phyloP scores from a whole-genome alignment of 92 coral and sea anemone genomes.

The Pocillopora meandrina region DNA sequence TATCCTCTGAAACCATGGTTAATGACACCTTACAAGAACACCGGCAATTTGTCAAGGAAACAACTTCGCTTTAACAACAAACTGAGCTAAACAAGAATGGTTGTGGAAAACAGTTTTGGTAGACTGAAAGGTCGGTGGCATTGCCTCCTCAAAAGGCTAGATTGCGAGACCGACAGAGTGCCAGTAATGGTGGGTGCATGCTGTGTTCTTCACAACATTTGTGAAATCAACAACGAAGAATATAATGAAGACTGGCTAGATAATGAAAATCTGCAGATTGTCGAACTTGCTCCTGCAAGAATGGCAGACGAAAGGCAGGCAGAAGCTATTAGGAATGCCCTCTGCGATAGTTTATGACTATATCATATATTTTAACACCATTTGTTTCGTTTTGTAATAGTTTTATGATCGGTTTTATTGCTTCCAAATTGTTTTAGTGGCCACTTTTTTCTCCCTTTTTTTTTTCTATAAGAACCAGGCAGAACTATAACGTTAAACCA shows the following conservation, averaged over 20 bases:
- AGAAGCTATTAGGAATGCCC: slow-evolving; percentile 19
- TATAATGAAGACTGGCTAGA: slow-evolving; percentile 46
- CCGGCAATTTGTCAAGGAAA: slow-evolving; percentile 29
- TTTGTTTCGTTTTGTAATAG: slow-evolving; percentile 18
- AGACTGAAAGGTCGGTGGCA: slow-evolving; percentile 60
- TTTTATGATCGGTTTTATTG: slow-evolving; percentile 22
- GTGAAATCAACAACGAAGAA: slow-evolving; percentile 48
- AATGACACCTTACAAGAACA: slow-evolving; percentile 38
- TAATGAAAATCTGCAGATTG: slow-evolving; percentile 20
- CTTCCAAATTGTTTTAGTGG: slow-evolving; percentile 25
- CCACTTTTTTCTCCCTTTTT: too few relatives aligned
- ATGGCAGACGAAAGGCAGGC: slow-evolving; percentile 31
- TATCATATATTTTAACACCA: neutral
- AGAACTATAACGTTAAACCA: slow-evolving; percentile 20
- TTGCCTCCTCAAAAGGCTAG: slow-evolving; percentile 50
- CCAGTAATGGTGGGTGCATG: too few relatives aligned
- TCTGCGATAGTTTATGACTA: slow-evolving; percentile 22
- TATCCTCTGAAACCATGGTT: slow-evolving; percentile 39
- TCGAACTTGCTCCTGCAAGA: slow-evolving; percentile 26
- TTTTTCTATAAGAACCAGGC: slow-evolving; percentile 19
- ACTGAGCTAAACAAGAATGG: slow-evolving; percentile 57
- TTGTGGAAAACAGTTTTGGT: slow-evolving; percentile 47
- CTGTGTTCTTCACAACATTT: slow-evolving; percentile 56
- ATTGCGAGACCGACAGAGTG: too few relatives aligned
- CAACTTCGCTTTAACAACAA: slow-evolving; percentile 45